phyloP scores from a whole-genome alignment of 2,797 vertebrate genomes.

The Lycodopsis pacificus region DNA sequence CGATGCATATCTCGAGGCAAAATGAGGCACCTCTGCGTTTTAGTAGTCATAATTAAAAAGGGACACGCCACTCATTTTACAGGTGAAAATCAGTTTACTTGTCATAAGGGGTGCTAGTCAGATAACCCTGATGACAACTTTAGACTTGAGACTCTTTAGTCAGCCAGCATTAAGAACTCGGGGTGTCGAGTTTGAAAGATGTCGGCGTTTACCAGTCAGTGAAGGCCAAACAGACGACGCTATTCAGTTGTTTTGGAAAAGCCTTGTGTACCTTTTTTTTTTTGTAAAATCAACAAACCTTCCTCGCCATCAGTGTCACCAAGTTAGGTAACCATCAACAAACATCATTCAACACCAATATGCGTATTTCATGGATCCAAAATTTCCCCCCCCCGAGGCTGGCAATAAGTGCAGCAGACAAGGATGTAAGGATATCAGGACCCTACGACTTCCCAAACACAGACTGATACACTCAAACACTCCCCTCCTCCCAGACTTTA shows the following conservation, averaged over 20 bases:
- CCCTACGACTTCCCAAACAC: not conserved
- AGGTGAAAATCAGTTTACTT: not conserved
- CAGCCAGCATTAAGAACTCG: not conserved
- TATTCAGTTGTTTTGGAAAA: not conserved
- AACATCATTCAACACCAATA: not conserved
- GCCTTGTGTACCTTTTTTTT: not conserved
- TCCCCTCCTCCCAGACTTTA: conserved; percentile 42
- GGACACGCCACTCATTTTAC: not conserved
- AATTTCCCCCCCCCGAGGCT: conserved; percentile 2
- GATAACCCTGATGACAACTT: not conserved
- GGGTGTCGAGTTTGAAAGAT: not conserved
- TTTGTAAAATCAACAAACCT: not conserved
- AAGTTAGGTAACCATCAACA: not conserved
- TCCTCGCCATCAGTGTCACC: not conserved
- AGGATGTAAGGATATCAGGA: conserved; percentile 21
- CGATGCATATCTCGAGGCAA: conserved; percentile 1
- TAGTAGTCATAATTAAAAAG: conserved; percentile 8
- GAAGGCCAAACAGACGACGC: not conserved
- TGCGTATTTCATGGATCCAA: conserved; percentile 13
- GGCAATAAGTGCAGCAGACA: not conserved
- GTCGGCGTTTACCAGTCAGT: not conserved
- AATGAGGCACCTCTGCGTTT: not conserved
- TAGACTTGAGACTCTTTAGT: not conserved
- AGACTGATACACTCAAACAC: not conserved
- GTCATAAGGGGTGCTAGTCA: not conserved